These are phyloP conservation scores for Graptemys geographica DNA, from an alignment of 2,797 vertebrate genomes.

Conservation along the genomic window DNA sequence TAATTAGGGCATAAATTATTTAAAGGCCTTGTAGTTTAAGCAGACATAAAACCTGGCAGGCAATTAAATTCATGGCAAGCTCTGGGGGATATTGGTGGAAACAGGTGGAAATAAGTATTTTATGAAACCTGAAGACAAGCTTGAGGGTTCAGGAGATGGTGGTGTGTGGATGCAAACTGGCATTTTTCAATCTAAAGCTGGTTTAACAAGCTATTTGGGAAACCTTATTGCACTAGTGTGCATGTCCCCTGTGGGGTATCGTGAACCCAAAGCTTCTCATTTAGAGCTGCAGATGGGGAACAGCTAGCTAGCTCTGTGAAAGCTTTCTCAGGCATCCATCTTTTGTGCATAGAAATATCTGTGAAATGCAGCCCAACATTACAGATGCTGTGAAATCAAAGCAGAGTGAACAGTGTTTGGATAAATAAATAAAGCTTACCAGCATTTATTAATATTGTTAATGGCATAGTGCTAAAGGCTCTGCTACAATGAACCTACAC, in stretches of 20 bases:
- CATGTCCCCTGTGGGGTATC: constrained; percentile 34
- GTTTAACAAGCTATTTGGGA: constrained; percentile 64
- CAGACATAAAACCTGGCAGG: constrained; percentile 66
- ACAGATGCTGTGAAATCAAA: not conserved
- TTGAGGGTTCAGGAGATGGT: constrained; percentile 55
- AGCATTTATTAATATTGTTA: not conserved
- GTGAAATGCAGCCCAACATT: not conserved
- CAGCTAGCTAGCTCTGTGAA: not conserved
- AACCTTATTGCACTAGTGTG: constrained; percentile 44
- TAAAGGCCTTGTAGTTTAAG: constrained; percentile 64
- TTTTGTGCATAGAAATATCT: not conserved
- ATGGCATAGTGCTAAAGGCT: not conserved
- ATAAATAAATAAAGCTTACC: not conserved
- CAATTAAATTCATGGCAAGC: constrained; percentile 72
- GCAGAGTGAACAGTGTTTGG: not conserved
- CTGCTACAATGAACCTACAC: not conserved
- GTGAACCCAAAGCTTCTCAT: not conserved
- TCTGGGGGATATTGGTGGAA: constrained; percentile 60
- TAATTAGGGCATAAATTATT: constrained; percentile 84
- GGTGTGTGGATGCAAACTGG: constrained; percentile 46
- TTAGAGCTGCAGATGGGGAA: constrained; percentile 50
- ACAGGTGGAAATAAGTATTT: constrained; percentile 69
- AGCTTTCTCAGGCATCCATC: not conserved
- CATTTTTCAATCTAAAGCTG: constrained; percentile 62
- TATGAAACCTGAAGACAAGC: constrained; percentile 60